Conservation (phyloP, 2,888 invertebrate genomes). For the Drosophila quinaria region DNA sequence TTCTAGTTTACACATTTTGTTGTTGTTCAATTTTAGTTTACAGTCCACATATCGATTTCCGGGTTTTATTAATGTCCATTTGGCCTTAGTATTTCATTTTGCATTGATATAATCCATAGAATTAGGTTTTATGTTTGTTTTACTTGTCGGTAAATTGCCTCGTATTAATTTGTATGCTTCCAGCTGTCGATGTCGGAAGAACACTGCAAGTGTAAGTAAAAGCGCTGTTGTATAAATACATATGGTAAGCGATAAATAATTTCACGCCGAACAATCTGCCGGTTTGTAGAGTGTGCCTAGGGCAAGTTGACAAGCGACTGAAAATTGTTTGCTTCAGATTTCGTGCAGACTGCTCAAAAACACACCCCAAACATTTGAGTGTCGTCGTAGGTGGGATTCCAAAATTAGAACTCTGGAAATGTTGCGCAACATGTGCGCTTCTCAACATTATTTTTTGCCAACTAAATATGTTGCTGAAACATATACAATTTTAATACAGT, state of each 20-base stretch:
- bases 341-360: constrained; percentile 35
- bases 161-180: constrained; percentile 49
- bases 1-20: constrained; percentile 50
- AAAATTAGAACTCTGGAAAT: constrained; percentile 64
- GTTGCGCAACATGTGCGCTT: constrained; percentile 45
- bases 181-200: constrained; percentile 76
- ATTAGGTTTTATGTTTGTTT: constrained; percentile 28
- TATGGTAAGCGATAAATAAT: constrained; percentile 40
- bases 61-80: constrained; percentile 35
- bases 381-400: constrained; percentile 45
- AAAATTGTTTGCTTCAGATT: constrained; percentile 48
- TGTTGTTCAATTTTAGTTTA: constrained; percentile 49
- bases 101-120: constrained; percentile 41
- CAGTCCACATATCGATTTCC: constrained; percentile 54
- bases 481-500: background rate
- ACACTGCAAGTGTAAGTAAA: constrained; percentile 65
- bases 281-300: constrained; percentile 34
- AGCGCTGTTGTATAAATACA: constrained; percentile 57
- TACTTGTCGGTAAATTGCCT: constrained; percentile 28
- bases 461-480: constrained; percentile 31
- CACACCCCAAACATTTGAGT: constrained; percentile 60
- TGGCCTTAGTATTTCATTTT: constrained; percentile 31
- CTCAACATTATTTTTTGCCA: constrained; percentile 33
- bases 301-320: constrained; percentile 75
- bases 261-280: constrained; percentile 21